A percentile compares a stretch with the other conserved stretches of the same genome.
Evolutionary conservation across 37 sponge, comb jelly and placozoan species (phyloP).

Genomic region (Mnemiopsis leidyi): DNA sequence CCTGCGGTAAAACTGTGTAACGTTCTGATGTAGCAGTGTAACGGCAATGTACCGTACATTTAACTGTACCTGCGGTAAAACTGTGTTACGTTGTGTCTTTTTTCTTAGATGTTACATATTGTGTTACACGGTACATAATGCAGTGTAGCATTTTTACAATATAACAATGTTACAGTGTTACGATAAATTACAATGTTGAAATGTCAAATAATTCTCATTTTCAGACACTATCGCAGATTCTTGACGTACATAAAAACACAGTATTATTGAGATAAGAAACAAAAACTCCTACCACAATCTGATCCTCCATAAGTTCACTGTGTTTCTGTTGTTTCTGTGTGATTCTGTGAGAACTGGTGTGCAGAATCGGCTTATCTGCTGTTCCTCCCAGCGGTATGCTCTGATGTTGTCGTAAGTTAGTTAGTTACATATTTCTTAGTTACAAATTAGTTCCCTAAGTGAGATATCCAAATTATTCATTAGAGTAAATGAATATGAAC

Average conservation of each 20-base stretch:
- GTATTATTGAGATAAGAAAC: too few relatives aligned
- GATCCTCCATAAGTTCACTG: conserved; percentile 4
- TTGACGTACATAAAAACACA: too few relatives aligned
- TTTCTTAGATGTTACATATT: too few relatives aligned
- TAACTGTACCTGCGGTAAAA: conserved; percentile 54
- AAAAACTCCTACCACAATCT: conserved; percentile 12
- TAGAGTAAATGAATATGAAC: too few relatives aligned
- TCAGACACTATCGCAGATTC: too few relatives aligned
- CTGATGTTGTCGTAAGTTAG: not conserved
- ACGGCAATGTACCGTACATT: conserved; percentile 52
- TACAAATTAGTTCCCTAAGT: not conserved
- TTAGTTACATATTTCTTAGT: not conserved
- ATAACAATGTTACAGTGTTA: too few relatives aligned
- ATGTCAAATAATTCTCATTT: too few relatives aligned
- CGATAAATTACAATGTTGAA: too few relatives aligned
- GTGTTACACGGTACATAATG: too few relatives aligned
- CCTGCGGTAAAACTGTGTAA: too few relatives aligned
- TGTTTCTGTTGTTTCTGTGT: not conserved
- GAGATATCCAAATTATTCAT: too few relatives aligned
- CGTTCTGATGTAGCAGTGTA: conserved; percentile 43
- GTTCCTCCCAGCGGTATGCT: conserved; percentile 57
- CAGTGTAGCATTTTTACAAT: too few relatives aligned
- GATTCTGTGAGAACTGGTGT: not conserved
- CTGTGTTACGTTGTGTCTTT: conserved; percentile 59
- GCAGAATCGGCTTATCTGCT: not conserved